These are phyloP conservation scores for Chelon auratus DNA, from an alignment of 2,797 vertebrate genomes.

Conservation along the genomic window DNA sequence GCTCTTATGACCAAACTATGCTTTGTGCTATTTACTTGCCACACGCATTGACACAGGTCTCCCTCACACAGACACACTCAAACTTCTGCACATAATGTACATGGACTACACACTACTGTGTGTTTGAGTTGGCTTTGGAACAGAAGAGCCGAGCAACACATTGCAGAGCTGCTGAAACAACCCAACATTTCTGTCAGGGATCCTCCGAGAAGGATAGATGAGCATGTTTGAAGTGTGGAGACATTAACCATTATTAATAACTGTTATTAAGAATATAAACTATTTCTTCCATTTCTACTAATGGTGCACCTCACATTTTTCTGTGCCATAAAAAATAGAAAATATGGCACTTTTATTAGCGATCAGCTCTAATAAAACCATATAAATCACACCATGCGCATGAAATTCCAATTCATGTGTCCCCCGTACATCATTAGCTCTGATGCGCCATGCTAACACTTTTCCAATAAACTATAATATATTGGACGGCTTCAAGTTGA, in stretches of 20 bases:
- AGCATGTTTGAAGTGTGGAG: not conserved
- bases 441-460: not conserved
- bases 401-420: slow-evolving; percentile 16
- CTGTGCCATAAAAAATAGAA: slow-evolving; percentile 6
- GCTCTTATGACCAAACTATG: slow-evolving; percentile 35
- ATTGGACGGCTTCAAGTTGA: slow-evolving; percentile 11
- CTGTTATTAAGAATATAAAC: slow-evolving; percentile 19
- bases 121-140: slow-evolving; percentile 41
- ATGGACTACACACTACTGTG: slow-evolving; percentile 10
- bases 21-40: slow-evolving; percentile 1
- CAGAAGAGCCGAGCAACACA: slow-evolving; percentile 23
- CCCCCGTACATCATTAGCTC: slow-evolving; percentile 24
- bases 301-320: not conserved
- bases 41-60: slow-evolving; percentile 15
- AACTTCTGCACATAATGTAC: not conserved
- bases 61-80: not conserved
- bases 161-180: slow-evolving; percentile 30
- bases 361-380: slow-evolving; percentile 24
- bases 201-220: slow-evolving; percentile 19
- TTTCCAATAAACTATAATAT: slow-evolving; percentile 11
- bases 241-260: slow-evolving; percentile 12
- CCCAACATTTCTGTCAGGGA: slow-evolving; percentile 31
- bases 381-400: slow-evolving; percentile 18
- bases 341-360: slow-evolving; percentile 23
- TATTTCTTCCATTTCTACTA: slow-evolving; percentile 20